These are phyloP conservation scores for Ceuthmochares aereus DNA, from an alignment of 2,113 vertebrate genomes.

Conservation along the genomic window DNA sequence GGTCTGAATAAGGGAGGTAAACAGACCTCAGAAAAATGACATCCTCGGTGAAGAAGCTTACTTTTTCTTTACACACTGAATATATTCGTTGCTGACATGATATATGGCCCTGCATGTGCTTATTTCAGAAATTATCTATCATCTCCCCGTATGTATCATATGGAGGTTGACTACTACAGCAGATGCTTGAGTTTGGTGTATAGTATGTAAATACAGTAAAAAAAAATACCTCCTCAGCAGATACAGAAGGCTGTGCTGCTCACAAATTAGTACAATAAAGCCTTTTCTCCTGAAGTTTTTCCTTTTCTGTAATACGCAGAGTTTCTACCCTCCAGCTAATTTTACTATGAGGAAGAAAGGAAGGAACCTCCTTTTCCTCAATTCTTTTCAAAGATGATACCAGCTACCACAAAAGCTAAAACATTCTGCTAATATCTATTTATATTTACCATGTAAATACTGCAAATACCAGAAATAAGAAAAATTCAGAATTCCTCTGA, in stretches of 20 bases:
- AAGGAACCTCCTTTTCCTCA: neutral
- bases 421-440: neutral
- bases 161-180: neutral
- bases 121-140: slow-evolving; percentile 15
- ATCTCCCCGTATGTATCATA: neutral
- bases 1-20: neutral
- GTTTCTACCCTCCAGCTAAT: neutral
- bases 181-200: slow-evolving; percentile 16
- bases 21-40: neutral
- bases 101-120: neutral
- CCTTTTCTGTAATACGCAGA: neutral
- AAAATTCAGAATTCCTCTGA: neutral
- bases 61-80: neutral
- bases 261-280: neutral
- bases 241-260: neutral
- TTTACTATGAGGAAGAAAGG: neutral
- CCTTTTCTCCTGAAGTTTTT: neutral
- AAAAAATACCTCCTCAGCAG: neutral
- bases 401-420: neutral
- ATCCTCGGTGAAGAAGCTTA: neutral
- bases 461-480: neutral
- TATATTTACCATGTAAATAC: neutral
- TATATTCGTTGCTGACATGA: slow-evolving; percentile 7
- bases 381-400: neutral
- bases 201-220: neutral